A percentile compares a stretch with the other conserved stretches of the same genome.
These are phyloP conservation scores for Lepus americanus DNA, from an alignment of 2,113 vertebrate genomes.

Conservation along the genomic window DNA sequence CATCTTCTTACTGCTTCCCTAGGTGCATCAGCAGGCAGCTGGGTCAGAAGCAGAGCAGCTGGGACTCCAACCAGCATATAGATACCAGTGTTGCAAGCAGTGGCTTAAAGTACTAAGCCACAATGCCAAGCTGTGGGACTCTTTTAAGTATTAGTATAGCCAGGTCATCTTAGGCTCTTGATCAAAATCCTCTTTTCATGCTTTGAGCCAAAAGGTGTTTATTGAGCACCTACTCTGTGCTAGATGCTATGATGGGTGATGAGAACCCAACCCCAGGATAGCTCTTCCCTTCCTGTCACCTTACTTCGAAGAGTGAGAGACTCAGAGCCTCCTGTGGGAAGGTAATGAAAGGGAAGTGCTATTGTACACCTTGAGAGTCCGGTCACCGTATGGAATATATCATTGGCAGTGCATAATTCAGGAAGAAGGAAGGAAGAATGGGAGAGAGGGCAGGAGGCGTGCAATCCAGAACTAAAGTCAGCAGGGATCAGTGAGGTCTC, in stretches of 20 bases:
- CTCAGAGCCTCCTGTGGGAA: not conserved
- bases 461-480: conserved; percentile 23
- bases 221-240: not conserved
- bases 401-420: conserved; percentile 41
- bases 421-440: not conserved
- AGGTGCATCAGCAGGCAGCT: too few relatives aligned
- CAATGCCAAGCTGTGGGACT: too few relatives aligned
- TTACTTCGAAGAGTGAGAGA: not conserved
- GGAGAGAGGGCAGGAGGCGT: not conserved
- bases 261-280: not conserved
- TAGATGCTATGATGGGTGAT: not conserved
- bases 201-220: not conserved
- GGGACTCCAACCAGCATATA: too few relatives aligned
- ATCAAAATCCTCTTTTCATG: not conserved
- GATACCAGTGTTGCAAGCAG: too few relatives aligned
- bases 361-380: not conserved
- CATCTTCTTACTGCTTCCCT: too few relatives aligned
- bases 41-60: too few relatives aligned
- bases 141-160: not conserved
- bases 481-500: not conserved
- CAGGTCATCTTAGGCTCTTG: not conserved
- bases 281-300: not conserved
- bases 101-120: too few relatives aligned
- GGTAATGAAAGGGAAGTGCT: not conserved
- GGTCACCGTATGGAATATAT: conserved; percentile 24